Evolutionary conservation across 2,888 invertebrate genomes (phyloP), one percentile per base, ranked within the genome.

Genomic region (Stegana nigrithorax): DNA sequence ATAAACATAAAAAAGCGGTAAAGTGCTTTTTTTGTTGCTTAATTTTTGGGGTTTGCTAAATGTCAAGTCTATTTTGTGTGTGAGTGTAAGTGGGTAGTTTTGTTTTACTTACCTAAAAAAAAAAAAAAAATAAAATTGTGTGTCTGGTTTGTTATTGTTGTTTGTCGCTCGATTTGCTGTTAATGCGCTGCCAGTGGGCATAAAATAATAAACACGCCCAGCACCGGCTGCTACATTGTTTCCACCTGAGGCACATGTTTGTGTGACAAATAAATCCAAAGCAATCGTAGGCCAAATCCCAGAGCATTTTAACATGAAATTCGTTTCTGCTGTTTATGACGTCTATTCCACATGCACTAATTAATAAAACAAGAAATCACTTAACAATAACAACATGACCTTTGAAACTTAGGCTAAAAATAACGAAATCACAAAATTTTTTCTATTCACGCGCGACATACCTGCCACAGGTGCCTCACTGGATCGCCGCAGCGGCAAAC

Each of bases 401-500:
- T n/a, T n/a, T n/a, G n/a, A n/a, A n/a, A n/a, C n/a, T n/a, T n/a
- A n/a, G n/a, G n/a, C n/a, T n/a, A n/a, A n/a, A n/a, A n/a, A n/a
- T n/a, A n/a, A n/a, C n/a, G n/a, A n/a, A n/a, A n/a, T n/a, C n/a
- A n/a, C n/a, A n/a, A n/a, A n/a, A n/a, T n/a, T 36, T 36, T 36
- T n/a, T 7, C 36, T 36, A 36, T 36, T 36, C 36, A 36, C 36
- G 3, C n/a, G 10, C n/a, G n/a, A 61, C 14, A 10, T 14, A 36
- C 32, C 56, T 63, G 27, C 71, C 73, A 12, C 81, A 90, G 90
- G 90, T 47, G 96, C 96, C 2, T 93, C 94, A 0, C 87, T 97
- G 79, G 97, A 98, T 84, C 89, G 95, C 59, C 91, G 93, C 81
- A 90, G 91, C 6, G 93, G 95, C 23, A 95, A 95, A 86, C 88